Percentiles rank a stretch among this genome's conserved stretches.
Conservation (phyloP, 2,113 vertebrate species). For the Erinaceus europaeus region DNA sequence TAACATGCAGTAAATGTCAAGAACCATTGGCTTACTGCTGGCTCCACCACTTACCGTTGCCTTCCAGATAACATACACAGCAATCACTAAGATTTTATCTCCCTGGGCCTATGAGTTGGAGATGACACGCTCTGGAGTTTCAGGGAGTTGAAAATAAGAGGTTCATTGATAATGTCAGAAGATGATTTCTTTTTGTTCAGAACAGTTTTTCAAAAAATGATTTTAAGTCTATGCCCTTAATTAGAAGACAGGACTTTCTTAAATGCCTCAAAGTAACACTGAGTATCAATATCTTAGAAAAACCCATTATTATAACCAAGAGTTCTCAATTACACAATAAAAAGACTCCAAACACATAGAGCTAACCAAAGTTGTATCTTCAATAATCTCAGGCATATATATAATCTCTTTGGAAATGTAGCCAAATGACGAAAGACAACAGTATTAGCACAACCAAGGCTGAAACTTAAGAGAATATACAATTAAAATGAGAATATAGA, state of each 20-base stretch:
- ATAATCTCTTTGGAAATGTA: conserved; percentile 10
- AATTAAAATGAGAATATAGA: background rate
- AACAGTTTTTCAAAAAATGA: background rate
- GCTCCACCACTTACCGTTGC: background rate
- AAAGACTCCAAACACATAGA: background rate
- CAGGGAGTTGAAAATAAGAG: background rate
- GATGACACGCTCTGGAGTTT: background rate
- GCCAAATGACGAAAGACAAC: background rate
- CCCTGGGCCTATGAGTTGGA: background rate
- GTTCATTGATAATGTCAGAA: background rate
- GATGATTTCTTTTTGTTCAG: no score
- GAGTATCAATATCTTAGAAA: background rate
- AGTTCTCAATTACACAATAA: background rate
- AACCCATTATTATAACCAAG: background rate
- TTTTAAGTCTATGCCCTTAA: background rate
- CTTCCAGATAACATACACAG: background rate
- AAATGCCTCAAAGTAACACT: background rate
- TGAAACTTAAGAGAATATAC: background rate
- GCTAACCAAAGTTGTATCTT: background rate
- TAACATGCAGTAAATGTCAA: background rate
- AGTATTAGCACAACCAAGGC: background rate
- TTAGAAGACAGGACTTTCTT: background rate
- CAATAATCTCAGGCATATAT: background rate
- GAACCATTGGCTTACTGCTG: background rate
- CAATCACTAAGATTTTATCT: background rate